Percentiles rank a stretch among this genome's conserved stretches.
These are phyloP conservation scores for Limenitis camilla DNA, from an alignment of 2,888 invertebrate species.

Conservation along the genomic window DNA sequence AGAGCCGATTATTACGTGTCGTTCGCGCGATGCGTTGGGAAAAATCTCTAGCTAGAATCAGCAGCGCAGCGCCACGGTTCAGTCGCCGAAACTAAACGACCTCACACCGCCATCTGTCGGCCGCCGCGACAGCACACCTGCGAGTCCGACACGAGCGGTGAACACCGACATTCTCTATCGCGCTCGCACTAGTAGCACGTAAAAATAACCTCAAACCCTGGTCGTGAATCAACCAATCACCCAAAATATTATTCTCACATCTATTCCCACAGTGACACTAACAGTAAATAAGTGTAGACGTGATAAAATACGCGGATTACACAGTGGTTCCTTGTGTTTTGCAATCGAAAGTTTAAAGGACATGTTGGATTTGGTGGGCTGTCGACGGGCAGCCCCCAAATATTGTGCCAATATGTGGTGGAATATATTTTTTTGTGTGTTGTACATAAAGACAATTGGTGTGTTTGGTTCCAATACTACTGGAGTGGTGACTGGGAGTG, in stretches of 20 bases:
- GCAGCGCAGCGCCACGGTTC: constrained; percentile 66
- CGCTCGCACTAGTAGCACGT: constrained; percentile 70
- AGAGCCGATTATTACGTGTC: constrained; percentile 47
- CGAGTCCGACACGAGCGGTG: constrained; percentile 26
- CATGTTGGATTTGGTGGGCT: constrained; percentile 71
- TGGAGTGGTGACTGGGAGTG: constrained; percentile 48
- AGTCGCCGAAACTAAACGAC: constrained; percentile 65
- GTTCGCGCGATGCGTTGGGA: constrained; percentile 65
- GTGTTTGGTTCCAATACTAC: constrained; percentile 53
- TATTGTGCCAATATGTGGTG: constrained; percentile 71
- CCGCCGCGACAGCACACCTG: constrained; percentile 48
- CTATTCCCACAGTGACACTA: constrained; percentile 50
- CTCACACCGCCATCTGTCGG: constrained; percentile 67
- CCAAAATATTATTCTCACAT: constrained; percentile 51
- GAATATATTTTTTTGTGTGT: constrained; percentile 66
- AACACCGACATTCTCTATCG: constrained; percentile 53
- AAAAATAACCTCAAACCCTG: constrained; percentile 68
- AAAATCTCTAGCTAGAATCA: constrained; percentile 71
- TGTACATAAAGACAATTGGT: constrained; percentile 58
- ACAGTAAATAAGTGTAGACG: constrained; percentile 36
- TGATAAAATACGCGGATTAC: constrained; percentile 43
- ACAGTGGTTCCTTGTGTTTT: constrained; percentile 54
- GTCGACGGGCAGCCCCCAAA: constrained; percentile 71
- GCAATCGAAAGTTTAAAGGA: constrained; percentile 66
- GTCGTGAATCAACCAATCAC: constrained; percentile 52